phyloP scores from a whole-genome alignment of 2,797 vertebrate species.

The Siniperca undulata region DNA sequence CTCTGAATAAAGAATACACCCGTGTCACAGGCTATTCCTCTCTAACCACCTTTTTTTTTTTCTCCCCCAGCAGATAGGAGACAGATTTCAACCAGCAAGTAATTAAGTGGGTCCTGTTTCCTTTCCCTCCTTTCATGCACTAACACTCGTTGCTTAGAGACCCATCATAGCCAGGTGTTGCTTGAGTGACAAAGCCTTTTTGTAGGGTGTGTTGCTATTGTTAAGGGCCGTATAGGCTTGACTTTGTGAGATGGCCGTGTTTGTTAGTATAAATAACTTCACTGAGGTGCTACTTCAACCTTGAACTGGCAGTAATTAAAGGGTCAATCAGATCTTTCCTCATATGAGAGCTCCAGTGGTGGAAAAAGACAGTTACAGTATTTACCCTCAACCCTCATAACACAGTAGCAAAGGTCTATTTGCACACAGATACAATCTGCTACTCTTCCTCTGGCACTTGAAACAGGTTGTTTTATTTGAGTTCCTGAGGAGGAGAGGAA shows the following conservation, averaged over 20 bases:
- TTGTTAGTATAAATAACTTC: conserved; percentile 40
- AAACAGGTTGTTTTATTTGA: conserved; percentile 15
- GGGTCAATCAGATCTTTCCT: conserved; percentile 7
- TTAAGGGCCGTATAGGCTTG: conserved; percentile 14
- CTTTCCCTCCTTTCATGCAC: conserved; percentile 51
- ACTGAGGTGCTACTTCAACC: conserved; percentile 22
- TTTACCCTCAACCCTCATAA: conserved; percentile 39
- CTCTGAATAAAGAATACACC: conserved; percentile 29
- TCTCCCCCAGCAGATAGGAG: conserved; percentile 4
- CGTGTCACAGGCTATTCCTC: not conserved
- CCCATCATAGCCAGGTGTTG: conserved; percentile 68
- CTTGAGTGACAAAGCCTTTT: conserved; percentile 63
- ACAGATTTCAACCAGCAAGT: conserved; percentile 35
- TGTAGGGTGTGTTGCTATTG: conserved; percentile 55
- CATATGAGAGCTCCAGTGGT: not conserved
- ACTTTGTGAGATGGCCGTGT: conserved; percentile 11
- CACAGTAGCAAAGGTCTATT: conserved; percentile 29
- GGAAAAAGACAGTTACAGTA: not conserved
- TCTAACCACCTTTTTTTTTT: not conserved
- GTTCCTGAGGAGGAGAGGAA: conserved; percentile 48
- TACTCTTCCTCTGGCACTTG: conserved; percentile 36
- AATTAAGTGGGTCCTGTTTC: conserved; percentile 48
- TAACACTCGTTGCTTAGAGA: conserved; percentile 81
- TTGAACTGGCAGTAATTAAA: conserved; percentile 24
- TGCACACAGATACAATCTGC: conserved; percentile 34